phyloP scores from a whole-genome alignment of 2,888 invertebrate species.

The Mamestra brassicae region DNA sequence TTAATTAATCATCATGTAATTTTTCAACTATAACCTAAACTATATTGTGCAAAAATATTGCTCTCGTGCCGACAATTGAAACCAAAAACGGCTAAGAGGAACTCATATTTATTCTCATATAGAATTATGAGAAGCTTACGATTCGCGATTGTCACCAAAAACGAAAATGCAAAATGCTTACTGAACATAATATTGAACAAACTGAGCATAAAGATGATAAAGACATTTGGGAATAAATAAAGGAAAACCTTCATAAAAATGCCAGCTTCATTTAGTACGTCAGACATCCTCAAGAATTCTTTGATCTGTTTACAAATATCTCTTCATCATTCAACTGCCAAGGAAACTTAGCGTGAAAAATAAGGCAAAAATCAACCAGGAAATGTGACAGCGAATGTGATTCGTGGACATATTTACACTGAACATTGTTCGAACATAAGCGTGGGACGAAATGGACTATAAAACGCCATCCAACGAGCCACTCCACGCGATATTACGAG shows the following conservation, averaged over 20 bases:
- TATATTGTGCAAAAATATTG: too few relatives aligned
- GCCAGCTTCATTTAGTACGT: slow-evolving; percentile 6
- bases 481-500: slow-evolving; percentile 59
- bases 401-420: slow-evolving; percentile 59
- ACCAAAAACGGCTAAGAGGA: neutral
- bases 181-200: neutral
- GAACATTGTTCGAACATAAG: slow-evolving; percentile 63
- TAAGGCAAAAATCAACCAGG: slow-evolving; percentile 44
- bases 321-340: slow-evolving; percentile 21
- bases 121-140: neutral
- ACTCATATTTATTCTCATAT: too few relatives aligned
- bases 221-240: neutral
- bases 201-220: neutral
- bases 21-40: too few relatives aligned
- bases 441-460: slow-evolving; percentile 67
- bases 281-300: slow-evolving; percentile 5
- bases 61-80: neutral
- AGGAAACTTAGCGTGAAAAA: slow-evolving; percentile 30
- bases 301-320: slow-evolving; percentile 44
- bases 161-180: too few relatives aligned
- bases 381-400: slow-evolving; percentile 50
- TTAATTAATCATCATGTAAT: too few relatives aligned
- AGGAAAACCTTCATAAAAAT: slow-evolving; percentile 12
- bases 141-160: too few relatives aligned
- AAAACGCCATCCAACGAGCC: slow-evolving; percentile 61